Base-by-base conservation (phyloP, 2,113 vertebrate genomes). In the Datnioides undecimradiatus region DNA sequence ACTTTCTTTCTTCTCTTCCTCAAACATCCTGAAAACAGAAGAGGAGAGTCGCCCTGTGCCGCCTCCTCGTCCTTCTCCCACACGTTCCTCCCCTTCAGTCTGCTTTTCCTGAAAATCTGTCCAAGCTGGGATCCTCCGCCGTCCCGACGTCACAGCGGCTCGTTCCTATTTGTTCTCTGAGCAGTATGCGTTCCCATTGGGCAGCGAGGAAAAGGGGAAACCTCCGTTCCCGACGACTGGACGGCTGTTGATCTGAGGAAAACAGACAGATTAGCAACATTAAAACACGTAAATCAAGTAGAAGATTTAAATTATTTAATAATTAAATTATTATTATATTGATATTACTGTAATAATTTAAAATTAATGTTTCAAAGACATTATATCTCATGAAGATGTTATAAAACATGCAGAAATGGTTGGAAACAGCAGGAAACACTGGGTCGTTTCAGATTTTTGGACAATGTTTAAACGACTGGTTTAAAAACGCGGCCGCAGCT, bases 101-200 rank as follows among this genome's bases (percentile, higher is more conserved):
- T 75, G 14, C 52, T 78, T 55, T 52, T 80, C 59, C 29, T 59
- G 57, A 67, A 40, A 52, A n/a, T 86, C 64, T 52, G 68, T 70
- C 62, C 23, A 6, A 31, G 57, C 45, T 7, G 2, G 31, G 31
- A 38, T 40, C 48, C 63, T 64, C 64, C 51, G 55, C 60, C n/a
- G 17, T 73, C 59, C 70, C n/a, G 31, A 58, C 65, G 65, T 87
- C 83, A 31, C 75, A 73, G 66, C 62, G 8, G 64, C 77, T 67
- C n/a, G 3, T 75, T 87, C 63, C 73, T 90, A 93, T 79, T 90
- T 88, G 83, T 86, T 91, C 76, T 92, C 87, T 8, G 92, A 76
- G 84, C 87, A 94, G 80, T 85, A 93, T 0, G 68, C 21, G 65
- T 76, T 89, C 76, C 88, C 83, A 11, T 77, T 90, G 54, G 85